Base-by-base conservation (phyloP, 2,113 vertebrate genomes). In the Protomyctophum bolini region DNA sequence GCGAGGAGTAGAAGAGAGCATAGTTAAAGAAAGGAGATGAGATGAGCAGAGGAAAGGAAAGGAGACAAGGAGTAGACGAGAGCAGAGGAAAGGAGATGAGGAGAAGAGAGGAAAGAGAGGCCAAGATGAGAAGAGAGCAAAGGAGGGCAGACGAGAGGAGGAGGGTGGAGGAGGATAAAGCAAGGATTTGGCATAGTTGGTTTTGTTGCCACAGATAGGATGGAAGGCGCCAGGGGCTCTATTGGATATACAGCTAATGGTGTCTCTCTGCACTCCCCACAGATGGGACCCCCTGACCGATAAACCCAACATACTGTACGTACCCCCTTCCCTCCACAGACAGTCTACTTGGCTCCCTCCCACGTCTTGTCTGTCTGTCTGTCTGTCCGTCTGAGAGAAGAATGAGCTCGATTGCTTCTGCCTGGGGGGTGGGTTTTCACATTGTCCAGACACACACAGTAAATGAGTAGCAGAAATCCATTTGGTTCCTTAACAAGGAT, bases 261-360 rank as follows among this genome's bases (percentile, higher is more conserved):
- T 64, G 10, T 55, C 45, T 70, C 63, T 73, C 58, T 54, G 41
- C 11, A 4, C 54, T 63, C 87, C 81, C 71, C 2, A 68, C 66
- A 79, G 87, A 82, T 72, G 72, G 60, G 84, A 84, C 77, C 82
- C 70, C 73, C 68, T 64, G 68, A 75, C 75, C 63, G 80, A 65
- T 72, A 75, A 85, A 68, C 71, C 77, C 78, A 49, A 74, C 21
- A 21, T 21, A 21, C 21, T 21, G 21, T 21, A 21, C 72, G 52
- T 83, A 81, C 66, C 81, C 81, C 2, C 46, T 47, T 46, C 55
- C 28, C 56, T 10, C 0, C 50, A 11, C 49, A 41, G 33, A 41
- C 33, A 8, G 9, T 54, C 46, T 55, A 41, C 49, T 56, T 9
- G 1, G 51, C 59, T 49, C 45, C 75, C 79, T 83, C 82, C 80